Conservation (phyloP, 2,797 vertebrate genomes). For the Podarcis lilfordi region DNA sequence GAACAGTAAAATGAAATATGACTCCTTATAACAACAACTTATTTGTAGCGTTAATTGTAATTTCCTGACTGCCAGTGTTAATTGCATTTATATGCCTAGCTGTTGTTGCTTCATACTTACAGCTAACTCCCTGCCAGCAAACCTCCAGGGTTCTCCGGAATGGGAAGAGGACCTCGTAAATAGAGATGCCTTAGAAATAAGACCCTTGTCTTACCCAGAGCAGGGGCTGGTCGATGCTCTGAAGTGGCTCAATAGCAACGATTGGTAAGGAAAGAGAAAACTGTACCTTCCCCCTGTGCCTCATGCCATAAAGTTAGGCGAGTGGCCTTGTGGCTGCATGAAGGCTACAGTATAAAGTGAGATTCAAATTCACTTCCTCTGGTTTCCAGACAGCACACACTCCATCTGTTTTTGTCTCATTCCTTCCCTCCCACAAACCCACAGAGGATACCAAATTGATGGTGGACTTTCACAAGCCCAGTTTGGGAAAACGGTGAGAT, state of each 20-base stretch:
- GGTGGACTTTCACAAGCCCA: neutral
- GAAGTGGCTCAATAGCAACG: constrained; percentile 50
- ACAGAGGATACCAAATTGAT: neutral
- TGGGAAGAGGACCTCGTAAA: constrained; percentile 52
- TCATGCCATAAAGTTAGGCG: rapidly evolving
- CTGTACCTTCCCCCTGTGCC: rapidly evolving
- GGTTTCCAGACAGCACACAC: neutral
- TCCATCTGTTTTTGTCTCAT: neutral
- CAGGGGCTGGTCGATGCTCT: constrained; percentile 64
- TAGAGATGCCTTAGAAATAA: neutral
- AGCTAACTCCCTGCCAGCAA: constrained; percentile 64
- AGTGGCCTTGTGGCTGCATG: neutral
- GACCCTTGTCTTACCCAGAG: constrained; percentile 64
- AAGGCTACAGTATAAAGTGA: neutral
- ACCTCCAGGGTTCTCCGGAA: constrained; percentile 44
- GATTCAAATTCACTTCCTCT: neutral
- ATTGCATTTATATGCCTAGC: rapidly evolving
- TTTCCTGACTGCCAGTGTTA: neutral
- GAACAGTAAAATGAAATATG: neutral
- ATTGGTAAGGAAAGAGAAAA: constrained; percentile 78
- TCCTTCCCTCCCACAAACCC: neutral
- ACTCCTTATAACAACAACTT: neutral
- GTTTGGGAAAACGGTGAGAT: neutral
- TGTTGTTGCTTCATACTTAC: neutral
- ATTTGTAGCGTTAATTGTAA: neutral